Conservation (phyloP, 2,113 vertebrate species). For the Callocephalon fimbriatum region DNA sequence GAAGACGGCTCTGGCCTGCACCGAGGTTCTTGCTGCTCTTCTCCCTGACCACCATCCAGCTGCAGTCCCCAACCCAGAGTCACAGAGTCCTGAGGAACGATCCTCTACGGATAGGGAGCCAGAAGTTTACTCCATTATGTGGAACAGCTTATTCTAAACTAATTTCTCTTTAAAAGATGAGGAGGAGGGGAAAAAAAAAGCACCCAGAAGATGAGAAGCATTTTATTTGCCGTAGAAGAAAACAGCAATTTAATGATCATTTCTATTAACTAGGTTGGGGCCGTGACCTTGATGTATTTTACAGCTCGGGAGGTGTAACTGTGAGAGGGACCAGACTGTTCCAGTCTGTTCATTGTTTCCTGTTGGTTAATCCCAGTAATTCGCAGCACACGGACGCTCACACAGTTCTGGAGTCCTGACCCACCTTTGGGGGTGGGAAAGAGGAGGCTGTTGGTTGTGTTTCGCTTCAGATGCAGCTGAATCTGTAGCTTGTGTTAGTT, state of each 20-base stretch:
- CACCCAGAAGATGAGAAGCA: background rate
- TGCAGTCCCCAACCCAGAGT: slow-evolving; percentile 16
- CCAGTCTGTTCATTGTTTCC: slow-evolving; percentile 24
- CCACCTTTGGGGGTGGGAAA: slow-evolving; percentile 1
- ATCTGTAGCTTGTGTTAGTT: background rate
- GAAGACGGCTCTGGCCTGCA: background rate
- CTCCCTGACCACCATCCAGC: background rate
- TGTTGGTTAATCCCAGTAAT: background rate
- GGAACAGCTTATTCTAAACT: slow-evolving; percentile 63
- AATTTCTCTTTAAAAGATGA: slow-evolving; percentile 61
- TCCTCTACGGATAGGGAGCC: slow-evolving; percentile 68
- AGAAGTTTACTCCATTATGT: slow-evolving; percentile 64
- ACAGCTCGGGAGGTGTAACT: background rate
- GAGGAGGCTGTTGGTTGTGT: background rate
- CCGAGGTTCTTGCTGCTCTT: background rate
- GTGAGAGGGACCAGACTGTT: slow-evolving; percentile 8
- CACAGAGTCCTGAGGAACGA: background rate
- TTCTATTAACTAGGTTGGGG: slow-evolving; percentile 59
- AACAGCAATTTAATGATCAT: slow-evolving; percentile 56
- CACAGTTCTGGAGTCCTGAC: background rate
- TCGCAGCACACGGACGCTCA: rapidly evolving
- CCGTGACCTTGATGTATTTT: slow-evolving; percentile 60
- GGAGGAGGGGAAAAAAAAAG: background rate
- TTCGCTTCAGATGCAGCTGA: background rate
- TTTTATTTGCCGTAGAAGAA: slow-evolving; percentile 39